Evolutionary conservation across 2,797 vertebrate species (phyloP), one percentile per base, ranked within the genome.

Genomic region (Chelidonichthys spinosus): DNA sequence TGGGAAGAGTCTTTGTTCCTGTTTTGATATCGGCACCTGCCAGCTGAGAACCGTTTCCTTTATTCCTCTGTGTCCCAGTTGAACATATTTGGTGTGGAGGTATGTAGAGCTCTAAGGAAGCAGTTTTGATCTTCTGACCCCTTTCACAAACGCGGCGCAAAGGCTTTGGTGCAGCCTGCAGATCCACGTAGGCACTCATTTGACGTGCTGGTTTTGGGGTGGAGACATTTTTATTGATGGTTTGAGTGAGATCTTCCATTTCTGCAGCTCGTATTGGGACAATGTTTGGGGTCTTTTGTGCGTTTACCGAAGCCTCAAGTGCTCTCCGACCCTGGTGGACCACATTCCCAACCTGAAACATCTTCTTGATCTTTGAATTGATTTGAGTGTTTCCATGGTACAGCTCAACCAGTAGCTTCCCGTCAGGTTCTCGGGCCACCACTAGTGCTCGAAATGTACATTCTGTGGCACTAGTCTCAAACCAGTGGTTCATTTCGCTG

Each of bases 321-420:
- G 36, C 44, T 70, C 47, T 85, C 67, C 1, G 6, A 53, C 49
- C 40, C 44, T 79, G 76, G 18, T 7, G 49, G 18, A 85, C 52
- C 56, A 82, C n/a, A 4, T 61, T 46, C 7, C 89, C 83, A 75
- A 84, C 74, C 53, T 77, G 79, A 80, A 97, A 92, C 76, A 86
- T 92, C 63, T 93, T 93, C 72, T 94, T 97, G 67, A 99, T 90
- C 67, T 93, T 92, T 36, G 92, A 91, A 86, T 97, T 98, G 47
- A 99, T 92, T 81, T 96, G 95, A 50, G 77, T 86, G 63, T 89
- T 93, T 36, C 86, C 90, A 66, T 96, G 90, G 87, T 97, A 98
- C 1, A 99, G 92, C 81, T 99, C 97, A 61, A 99, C 89, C 55
- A 95, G 86, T 32, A 98, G 85, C 71, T 94, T 97, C 18, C 98